Percentiles rank a stretch among this genome's conserved stretches.
phyloP scores from a whole-genome alignment of 2,113 vertebrate genomes.

The Dermatemys mawii region DNA sequence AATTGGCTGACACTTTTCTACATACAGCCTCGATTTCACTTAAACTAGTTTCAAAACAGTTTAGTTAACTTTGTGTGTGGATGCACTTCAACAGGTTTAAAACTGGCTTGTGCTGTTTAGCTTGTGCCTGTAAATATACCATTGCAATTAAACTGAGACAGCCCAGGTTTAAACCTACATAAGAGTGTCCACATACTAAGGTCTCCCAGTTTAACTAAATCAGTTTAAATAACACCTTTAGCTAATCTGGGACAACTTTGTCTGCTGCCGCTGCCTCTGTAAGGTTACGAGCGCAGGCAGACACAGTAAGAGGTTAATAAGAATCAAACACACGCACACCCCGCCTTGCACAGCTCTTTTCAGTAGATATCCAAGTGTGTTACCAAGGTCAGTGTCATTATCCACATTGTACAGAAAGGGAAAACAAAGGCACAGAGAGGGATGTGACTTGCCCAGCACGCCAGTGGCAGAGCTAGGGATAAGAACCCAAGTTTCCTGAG shows the following conservation, averaged over 20 bases:
- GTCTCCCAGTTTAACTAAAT: no score
- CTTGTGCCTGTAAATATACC: background rate
- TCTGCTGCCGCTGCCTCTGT: no score
- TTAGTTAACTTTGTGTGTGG: background rate
- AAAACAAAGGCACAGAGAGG: constrained; percentile 6
- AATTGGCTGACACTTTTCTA: background rate
- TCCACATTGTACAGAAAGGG: background rate
- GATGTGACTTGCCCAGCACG: background rate
- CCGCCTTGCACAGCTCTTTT: background rate
- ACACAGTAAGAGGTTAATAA: background rate
- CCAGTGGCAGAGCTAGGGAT: background rate
- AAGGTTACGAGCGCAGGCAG: no score
- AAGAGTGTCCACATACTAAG: no score
- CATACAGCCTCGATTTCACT: background rate
- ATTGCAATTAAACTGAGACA: no score
- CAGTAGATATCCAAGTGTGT: background rate
- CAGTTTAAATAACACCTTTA: no score
- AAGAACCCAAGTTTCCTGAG: background rate
- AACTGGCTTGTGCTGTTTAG: background rate
- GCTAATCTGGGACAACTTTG: no score
- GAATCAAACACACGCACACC: background rate
- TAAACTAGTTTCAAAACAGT: background rate
- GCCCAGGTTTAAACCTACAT: no score
- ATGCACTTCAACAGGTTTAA: background rate
- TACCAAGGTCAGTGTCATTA: background rate